Conservation (phyloP, 1,140 invertebrate species). For the Trachymyrmex septentrionalis region DNA sequence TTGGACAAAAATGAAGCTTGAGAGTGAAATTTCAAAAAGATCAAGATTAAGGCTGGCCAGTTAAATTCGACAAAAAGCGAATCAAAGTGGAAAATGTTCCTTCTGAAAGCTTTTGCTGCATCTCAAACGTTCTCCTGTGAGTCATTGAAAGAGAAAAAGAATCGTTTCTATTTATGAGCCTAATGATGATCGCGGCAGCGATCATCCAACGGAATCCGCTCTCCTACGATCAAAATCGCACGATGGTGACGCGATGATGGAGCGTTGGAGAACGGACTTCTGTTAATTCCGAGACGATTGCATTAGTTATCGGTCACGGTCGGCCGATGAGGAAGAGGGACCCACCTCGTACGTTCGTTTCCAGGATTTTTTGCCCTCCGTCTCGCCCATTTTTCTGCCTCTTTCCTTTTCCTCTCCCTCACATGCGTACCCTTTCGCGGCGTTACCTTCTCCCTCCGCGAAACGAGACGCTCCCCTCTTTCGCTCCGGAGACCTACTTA, state of each 20-base stretch:
- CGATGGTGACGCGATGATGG: slow-evolving; percentile 24
- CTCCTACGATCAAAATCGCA: slow-evolving; percentile 17
- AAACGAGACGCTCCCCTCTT: slow-evolving; percentile 4
- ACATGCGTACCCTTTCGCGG: slow-evolving; percentile 44
- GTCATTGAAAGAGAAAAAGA: background rate
- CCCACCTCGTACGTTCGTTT: slow-evolving; percentile 64
- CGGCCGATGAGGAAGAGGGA: slow-evolving; percentile 40
- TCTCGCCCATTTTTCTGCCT: slow-evolving; percentile 57
- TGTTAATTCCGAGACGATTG: slow-evolving; percentile 73
- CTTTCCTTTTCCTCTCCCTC: slow-evolving; percentile 61
- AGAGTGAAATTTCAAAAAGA: no score
- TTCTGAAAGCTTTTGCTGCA: background rate
- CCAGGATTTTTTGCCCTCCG: slow-evolving; percentile 65
- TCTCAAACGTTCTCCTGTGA: background rate
- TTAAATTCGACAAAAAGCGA: background rate
- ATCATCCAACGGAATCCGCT: background rate
- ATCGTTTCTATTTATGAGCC: background rate
- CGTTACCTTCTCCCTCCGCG: background rate
- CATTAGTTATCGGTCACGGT: slow-evolving; percentile 77
- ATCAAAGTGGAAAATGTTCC: background rate
- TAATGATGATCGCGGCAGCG: slow-evolving; percentile 24
- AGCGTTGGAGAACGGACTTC: slow-evolving; percentile 30
- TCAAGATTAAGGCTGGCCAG: no score
- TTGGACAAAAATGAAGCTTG: no score
- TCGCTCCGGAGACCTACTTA: slow-evolving; percentile 78